A percentile compares a stretch with the other conserved stretches of the same genome.
Conservation (phyloP, 2,888 invertebrate species). For the Didymodactylos carnosus region DNA sequence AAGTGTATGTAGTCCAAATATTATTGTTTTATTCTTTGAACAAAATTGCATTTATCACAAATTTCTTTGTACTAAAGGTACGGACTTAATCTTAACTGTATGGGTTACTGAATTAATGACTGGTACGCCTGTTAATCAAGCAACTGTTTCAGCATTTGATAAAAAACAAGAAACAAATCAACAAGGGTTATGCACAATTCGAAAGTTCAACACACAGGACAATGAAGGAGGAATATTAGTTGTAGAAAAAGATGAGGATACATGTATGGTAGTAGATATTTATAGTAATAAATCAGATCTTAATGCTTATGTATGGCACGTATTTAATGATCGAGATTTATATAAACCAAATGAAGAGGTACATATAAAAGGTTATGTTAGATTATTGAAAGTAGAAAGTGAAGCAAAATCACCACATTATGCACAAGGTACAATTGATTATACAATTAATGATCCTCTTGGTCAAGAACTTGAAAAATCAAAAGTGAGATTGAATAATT, state of each 20-base stretch:
- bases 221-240: background rate
- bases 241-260: background rate
- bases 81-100: background rate
- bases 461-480: background rate
- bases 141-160: background rate
- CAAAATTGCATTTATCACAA: background rate
- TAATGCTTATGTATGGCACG: background rate
- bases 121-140: background rate
- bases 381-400: background rate
- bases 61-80: background rate
- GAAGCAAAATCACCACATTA: background rate
- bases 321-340: background rate
- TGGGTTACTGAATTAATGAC: background rate
- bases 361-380: background rate
- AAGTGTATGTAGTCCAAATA: background rate
- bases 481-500: background rate
- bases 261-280: background rate
- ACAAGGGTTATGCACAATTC: background rate
- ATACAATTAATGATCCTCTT: background rate
- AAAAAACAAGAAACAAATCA: background rate
- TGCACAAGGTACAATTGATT: background rate
- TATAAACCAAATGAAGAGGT: background rate
- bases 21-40: background rate
- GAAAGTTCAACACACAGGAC: background rate
- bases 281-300: background rate